Percentiles rank a stretch among this genome's conserved stretches.
Conservation (phyloP, 1,140 invertebrate species). For the Carcinoscorpius rotundicauda region DNA sequence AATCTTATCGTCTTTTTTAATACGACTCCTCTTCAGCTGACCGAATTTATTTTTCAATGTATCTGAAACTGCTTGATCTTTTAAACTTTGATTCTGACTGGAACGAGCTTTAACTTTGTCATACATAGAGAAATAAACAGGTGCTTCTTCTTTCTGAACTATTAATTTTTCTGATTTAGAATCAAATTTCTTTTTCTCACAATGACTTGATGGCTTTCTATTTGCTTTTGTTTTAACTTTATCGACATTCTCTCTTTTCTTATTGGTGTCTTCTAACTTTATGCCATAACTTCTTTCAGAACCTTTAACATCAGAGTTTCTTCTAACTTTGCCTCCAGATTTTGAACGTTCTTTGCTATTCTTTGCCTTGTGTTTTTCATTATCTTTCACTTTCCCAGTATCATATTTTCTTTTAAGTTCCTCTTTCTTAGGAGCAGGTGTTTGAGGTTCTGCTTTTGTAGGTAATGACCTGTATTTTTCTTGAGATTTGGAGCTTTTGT, state of each 20-base stretch:
- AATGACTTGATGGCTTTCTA: slow-evolving; percentile 17
- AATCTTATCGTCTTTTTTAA: slow-evolving; percentile 17
- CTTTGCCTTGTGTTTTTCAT: slow-evolving; percentile 10
- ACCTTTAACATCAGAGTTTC: slow-evolving; percentile 4
- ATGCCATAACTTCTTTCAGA: slow-evolving; percentile 1
- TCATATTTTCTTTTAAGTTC: slow-evolving; percentile 17
- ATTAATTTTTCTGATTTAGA: too few species aligned
- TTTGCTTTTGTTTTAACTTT: slow-evolving; percentile 27
- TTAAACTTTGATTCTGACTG: slow-evolving; percentile 51
- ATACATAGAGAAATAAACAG: slow-evolving; percentile 93
- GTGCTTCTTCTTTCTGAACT: slow-evolving; percentile 52
- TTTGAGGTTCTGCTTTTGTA: too few species aligned
- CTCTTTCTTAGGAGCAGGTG: slow-evolving; percentile 25
- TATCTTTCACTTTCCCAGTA: slow-evolving; percentile 12
- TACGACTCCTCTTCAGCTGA: slow-evolving; percentile 62
- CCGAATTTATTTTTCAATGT: slow-evolving; percentile 78
- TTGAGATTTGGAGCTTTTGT: slow-evolving; percentile 5
- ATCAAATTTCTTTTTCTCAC: slow-evolving; percentile 9
- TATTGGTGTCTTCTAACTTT: too few species aligned
- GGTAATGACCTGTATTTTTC: too few species aligned
- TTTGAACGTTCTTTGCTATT: slow-evolving; percentile 7
- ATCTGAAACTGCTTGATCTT: slow-evolving; percentile 66
- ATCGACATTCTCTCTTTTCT: slow-evolving; percentile 1
- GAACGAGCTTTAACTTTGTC: slow-evolving; percentile 94
- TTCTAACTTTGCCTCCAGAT: slow-evolving; percentile 8